These are phyloP conservation scores for Macrobrachium nipponense DNA, from an alignment of 1,140 invertebrate species.

Conservation along the genomic window DNA sequence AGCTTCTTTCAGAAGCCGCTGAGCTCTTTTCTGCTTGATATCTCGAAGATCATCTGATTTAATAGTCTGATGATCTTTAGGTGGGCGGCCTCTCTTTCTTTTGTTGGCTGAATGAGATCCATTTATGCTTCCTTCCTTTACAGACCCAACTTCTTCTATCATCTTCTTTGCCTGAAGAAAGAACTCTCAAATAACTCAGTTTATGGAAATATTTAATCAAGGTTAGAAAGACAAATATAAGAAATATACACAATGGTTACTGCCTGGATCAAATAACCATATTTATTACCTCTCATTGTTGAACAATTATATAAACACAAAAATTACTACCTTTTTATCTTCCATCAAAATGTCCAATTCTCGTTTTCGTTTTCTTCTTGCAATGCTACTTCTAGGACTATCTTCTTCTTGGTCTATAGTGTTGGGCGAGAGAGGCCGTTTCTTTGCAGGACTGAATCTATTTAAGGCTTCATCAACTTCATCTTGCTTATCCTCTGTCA, in stretches of 20 bases:
- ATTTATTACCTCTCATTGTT: not conserved
- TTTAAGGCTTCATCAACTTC: conserved; percentile 45
- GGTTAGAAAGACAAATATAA: too few species aligned
- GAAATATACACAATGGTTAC: not conserved
- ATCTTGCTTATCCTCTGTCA: conserved; percentile 51
- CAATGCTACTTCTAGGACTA: not conserved
- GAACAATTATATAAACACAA: not conserved
- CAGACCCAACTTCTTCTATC: conserved; percentile 57
- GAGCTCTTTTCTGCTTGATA: conserved; percentile 68
- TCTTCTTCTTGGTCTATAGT: conserved; percentile 28
- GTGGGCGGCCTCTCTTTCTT: conserved; percentile 64
- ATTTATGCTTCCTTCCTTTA: conserved; percentile 8
- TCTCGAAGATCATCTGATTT: conserved; percentile 42
- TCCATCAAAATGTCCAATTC: conserved; percentile 60
- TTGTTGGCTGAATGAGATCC: conserved; percentile 41
- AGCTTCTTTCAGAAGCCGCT: conserved; percentile 71
- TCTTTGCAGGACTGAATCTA: conserved; percentile 57
- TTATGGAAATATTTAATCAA: too few species aligned
- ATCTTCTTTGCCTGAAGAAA: conserved; percentile 54
- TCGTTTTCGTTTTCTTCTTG: conserved; percentile 52
- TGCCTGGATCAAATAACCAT: not conserved
- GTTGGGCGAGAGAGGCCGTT: conserved; percentile 40
- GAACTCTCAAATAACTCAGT: too few species aligned
- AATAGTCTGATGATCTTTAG: conserved; percentile 49
- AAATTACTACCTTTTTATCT: conserved; percentile 46